Evolutionary conservation across 2,113 vertebrate genomes (phyloP).

Genomic region (Oenanthe oenanthe): DNA sequence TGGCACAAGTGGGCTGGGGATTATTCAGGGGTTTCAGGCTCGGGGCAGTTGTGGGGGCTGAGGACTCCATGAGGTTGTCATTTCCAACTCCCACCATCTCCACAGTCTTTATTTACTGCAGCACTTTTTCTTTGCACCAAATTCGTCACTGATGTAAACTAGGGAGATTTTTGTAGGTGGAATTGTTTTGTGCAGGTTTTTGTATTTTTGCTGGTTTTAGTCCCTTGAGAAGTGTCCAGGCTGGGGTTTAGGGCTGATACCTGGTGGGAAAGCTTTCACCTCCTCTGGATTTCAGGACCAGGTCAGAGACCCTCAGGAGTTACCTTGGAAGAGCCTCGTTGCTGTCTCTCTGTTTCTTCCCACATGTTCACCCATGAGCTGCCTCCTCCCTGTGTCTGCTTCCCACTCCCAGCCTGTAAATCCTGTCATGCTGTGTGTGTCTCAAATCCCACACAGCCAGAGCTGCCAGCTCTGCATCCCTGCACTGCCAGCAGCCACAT

Average conservation of each 20-base stretch:
- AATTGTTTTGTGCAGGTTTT: not conserved
- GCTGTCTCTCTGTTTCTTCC: not conserved
- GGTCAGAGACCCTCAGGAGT: not conserved
- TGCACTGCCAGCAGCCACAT: not conserved
- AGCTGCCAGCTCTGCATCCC: not conserved
- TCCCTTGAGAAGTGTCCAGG: not conserved
- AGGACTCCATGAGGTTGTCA: not conserved
- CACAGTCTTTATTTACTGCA: not conserved
- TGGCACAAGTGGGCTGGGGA: not conserved
- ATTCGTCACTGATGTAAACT: not conserved
- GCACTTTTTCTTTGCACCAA: not conserved
- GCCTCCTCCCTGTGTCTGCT: not conserved
- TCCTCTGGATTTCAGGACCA: not conserved
- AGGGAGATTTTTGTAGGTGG: not conserved
- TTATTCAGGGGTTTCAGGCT: not conserved
- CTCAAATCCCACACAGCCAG: not conserved
- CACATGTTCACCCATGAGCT: not conserved
- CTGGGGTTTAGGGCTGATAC: accelerated
- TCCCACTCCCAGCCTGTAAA: not conserved
- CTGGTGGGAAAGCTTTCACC: not conserved
- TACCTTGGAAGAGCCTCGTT: not conserved
- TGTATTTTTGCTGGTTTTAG: not conserved
- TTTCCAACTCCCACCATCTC: not conserved
- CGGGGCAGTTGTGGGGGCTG: not conserved
- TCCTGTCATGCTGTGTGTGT: not conserved